Base-by-base conservation (phyloP, 2,888 invertebrate species). In the Lasioglossum villosulum region DNA sequence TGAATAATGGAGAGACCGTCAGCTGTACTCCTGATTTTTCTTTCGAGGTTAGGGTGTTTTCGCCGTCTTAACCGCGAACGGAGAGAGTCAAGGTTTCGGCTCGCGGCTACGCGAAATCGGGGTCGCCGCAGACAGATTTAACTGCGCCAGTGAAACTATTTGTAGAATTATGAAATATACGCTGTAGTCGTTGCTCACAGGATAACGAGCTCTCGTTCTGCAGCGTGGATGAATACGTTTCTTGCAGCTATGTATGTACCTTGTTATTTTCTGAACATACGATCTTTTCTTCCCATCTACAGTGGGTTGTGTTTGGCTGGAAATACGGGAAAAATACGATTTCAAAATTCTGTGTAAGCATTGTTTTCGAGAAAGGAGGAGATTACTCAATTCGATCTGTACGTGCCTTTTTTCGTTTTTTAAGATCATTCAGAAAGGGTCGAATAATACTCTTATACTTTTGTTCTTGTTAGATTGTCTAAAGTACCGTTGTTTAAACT, bases 101-200 rank as follows among this genome's bases (percentile, higher is more conserved):
- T 48, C 77, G 87, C 77, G 74, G 75, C 86, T 84, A 86, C 76
- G 75, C 71, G 82, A 88, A 90, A 91, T 88, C 73, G 89, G 70
- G 90, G 90, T 84, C 90, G 84, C 6, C 83, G 45, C 42, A 52
- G 81, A 80, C 81, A 72, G 80, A 91, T 89, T 90, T 90, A 91
- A 85, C 88, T 59, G 82, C 75, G 80, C 76, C 81, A 78, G 77
- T 75, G 81, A 83, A 86, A 88, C 91, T 92, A 92, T 93, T 93
- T 91, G 88, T 84, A 88, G 90, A 88, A 88, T 86, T 90, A 90
- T 88, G 88, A 92, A 89, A 90, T 89, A 85, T 88, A 71, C 74
- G 59, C 84, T 70, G 82, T 80, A 75, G 78, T 68, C 83, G 45
- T 82, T 48, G 78, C 77, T 75, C 86, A 85, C 59, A 68, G 82